phyloP scores from a whole-genome alignment of 92 coral and sea anemone genomes.

The Epizoanthus fatuus region DNA sequence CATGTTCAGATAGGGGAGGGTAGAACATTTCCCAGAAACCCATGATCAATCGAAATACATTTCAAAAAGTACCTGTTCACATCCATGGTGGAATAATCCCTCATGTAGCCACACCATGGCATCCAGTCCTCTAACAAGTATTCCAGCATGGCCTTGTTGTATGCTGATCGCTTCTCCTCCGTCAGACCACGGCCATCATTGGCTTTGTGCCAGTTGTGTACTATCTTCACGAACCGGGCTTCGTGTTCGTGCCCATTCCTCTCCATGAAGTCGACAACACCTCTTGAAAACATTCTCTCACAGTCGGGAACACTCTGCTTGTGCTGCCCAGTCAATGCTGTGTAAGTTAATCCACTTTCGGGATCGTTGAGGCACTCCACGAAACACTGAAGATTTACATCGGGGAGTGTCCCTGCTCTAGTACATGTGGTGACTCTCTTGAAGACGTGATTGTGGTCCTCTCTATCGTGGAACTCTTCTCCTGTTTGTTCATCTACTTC shows the following conservation, averaged over 20 bases:
- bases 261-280: conserved; percentile 53
- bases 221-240: conserved; percentile 34
- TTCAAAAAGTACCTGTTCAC: conserved; percentile 42
- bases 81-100: conserved; percentile 54
- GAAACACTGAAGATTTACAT: conserved; percentile 53
- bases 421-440: conserved; percentile 60
- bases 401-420: conserved; percentile 56
- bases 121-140: conserved; percentile 61
- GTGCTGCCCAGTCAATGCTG: conserved; percentile 74
- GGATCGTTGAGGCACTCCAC: too few relatives aligned
- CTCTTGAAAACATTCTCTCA: conserved; percentile 58
- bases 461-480: conserved; percentile 66
- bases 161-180: conserved; percentile 45
- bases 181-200: conserved; percentile 68
- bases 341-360: conserved; percentile 27
- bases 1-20: too few relatives aligned
- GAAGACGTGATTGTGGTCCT: conserved; percentile 77
- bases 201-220: conserved; percentile 76
- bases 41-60: too few relatives aligned
- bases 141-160: conserved; percentile 59
- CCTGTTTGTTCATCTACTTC: conserved; percentile 42
- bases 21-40: too few relatives aligned
- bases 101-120: conserved; percentile 31
- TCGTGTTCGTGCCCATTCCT: conserved; percentile 31
- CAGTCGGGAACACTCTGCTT: conserved; percentile 74